phyloP scores from a whole-genome alignment of 1,140 invertebrate species.

The Polyergus mexicanus region DNA sequence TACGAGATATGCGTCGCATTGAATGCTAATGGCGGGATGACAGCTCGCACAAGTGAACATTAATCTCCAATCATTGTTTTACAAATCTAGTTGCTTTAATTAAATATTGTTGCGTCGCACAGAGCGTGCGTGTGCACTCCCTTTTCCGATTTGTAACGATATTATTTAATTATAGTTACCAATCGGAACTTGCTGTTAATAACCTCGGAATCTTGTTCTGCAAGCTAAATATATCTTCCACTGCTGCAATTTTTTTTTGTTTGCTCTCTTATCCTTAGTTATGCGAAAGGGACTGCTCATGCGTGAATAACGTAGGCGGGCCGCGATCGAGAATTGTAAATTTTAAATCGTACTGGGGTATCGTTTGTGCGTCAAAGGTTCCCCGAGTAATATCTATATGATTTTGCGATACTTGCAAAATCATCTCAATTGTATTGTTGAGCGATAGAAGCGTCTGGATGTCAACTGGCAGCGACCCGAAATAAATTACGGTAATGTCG shows the following conservation, averaged over 20 bases:
- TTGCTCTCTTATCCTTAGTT: conserved; percentile 49
- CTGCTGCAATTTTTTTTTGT: background rate
- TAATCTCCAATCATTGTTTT: conserved; percentile 16
- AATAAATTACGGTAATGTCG: conserved; percentile 33
- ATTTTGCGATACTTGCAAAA: conserved; percentile 53
- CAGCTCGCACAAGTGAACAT: background rate
- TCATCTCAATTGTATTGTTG: conserved; percentile 56
- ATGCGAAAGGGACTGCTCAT: conserved; percentile 31
- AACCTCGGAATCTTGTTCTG: conserved; percentile 28
- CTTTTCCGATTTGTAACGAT: background rate
- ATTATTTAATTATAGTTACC: conserved; percentile 8
- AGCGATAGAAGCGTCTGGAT: conserved; percentile 14
- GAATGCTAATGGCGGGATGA: conserved; percentile 32
- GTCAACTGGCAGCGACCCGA: conserved; percentile 16
- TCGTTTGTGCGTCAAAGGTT: conserved; percentile 31
- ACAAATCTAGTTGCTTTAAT: background rate
- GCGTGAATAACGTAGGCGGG: conserved; percentile 52
- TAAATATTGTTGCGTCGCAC: background rate
- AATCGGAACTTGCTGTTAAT: conserved; percentile 18
- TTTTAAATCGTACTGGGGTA: conserved; percentile 38
- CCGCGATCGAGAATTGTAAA: conserved; percentile 56
- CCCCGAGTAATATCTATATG: conserved; percentile 21
- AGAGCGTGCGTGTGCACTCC: background rate
- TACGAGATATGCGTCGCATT: conserved; percentile 12
- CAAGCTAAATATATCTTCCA: conserved; percentile 31